Evolutionary conservation across 2,113 vertebrate species (phyloP), one percentile per base, ranked within the genome.

Genomic region (Lutjanus erythropterus): DNA sequence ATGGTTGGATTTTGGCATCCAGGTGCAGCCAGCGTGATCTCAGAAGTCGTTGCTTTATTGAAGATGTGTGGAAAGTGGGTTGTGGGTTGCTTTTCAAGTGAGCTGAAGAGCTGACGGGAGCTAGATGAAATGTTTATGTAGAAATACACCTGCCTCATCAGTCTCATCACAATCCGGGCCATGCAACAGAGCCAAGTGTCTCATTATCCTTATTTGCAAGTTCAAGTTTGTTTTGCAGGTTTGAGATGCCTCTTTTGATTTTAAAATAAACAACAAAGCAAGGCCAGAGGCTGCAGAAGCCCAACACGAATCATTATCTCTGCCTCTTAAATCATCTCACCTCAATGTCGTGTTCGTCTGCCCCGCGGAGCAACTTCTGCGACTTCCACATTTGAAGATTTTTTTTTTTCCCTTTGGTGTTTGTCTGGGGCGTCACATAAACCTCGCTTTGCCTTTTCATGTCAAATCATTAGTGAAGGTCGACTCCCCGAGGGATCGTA

Each of bases 361-460:
- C 75, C 66, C 52, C 3, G 23, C 64, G 29, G 19, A 68, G 65
- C 56, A 10, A 5, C 56, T n/a, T n/a, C n/a, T n/a, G 49, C 25
- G 37, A 66, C 80, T 41, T 62, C 29, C 18, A 2, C 76, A 71
- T 74, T 78, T 85, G 58, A 74, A 74, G 75, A 58, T 78, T 70
- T 66, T 69, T 78, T 70, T 66, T 69, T 66, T 19, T 19, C 74
- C 73, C 62, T 21, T 74, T 46, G 0, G 25, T 78, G 71, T 86
- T 80, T 72, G 74, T 84, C 53, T 73, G 33, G 50, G 37, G 52
- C 29, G 1, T 67, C 74, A n/a, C n/a, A 25, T 71, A 78, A 74
- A 82, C 50, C 70, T 64, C 59, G 9, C 77, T 80, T 76, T 75
- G 47, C 79, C 84, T 67, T 85, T 83, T 90, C 78, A 86, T 74